Evolutionary conservation across 2,113 vertebrate genomes (phyloP).

Genomic region (Sturnira hondurensis): DNA sequence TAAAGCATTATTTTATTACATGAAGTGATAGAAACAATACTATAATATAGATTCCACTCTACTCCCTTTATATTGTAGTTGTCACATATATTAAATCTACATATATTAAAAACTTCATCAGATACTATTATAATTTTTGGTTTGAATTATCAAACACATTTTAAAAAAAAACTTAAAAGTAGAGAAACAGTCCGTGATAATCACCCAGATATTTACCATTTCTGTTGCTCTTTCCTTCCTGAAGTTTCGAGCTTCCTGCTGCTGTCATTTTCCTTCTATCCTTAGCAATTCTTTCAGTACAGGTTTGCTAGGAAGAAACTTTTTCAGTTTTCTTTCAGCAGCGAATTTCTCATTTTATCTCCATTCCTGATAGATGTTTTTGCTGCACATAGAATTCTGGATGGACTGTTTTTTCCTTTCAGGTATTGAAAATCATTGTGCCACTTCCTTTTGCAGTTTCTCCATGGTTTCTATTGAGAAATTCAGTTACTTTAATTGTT

Average conservation of each 20-base stretch:
- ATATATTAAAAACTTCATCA: background rate
- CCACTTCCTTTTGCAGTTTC: background rate
- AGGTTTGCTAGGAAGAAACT: background rate
- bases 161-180: background rate
- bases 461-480: background rate
- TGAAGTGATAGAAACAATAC: background rate
- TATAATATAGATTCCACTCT: background rate
- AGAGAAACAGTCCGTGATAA: background rate
- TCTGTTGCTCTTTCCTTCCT: background rate
- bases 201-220: background rate
- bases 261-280: background rate
- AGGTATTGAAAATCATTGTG: background rate
- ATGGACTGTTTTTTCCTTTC: background rate
- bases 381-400: background rate
- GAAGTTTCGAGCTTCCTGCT: background rate
- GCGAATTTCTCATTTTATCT: background rate
- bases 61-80: background rate
- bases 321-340: background rate
- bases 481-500: background rate
- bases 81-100: background rate
- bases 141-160: background rate
- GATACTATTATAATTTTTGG: background rate
- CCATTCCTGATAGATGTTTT: background rate
- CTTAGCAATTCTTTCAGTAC: background rate
- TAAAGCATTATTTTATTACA: background rate